Conservation (phyloP, 2,797 vertebrate genomes). For the Chiropotes sagulatus region DNA sequence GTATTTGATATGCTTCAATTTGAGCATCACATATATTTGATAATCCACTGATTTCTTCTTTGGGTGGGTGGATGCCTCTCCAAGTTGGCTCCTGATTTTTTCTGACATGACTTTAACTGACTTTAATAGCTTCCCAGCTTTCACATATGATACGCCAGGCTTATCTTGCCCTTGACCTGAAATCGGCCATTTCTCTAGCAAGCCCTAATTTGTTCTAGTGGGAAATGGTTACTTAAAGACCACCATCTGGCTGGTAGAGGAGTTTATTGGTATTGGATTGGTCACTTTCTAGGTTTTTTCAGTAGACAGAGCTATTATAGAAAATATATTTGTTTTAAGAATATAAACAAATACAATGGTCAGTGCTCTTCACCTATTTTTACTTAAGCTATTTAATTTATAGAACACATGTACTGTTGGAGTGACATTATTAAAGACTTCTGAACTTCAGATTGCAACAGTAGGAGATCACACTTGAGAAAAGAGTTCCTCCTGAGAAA, state of each 20-base stretch:
- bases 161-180: not conserved
- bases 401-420: not conserved
- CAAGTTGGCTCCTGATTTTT: not conserved
- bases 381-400: not conserved
- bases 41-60: not conserved
- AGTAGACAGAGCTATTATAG: not conserved
- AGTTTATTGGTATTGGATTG: not conserved
- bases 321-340: not conserved
- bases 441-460: not conserved
- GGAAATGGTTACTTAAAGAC: not conserved
- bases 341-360: not conserved
- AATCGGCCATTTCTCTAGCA: not conserved
- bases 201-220: not conserved
- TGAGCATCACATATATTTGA: not conserved
- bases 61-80: not conserved
- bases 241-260: not conserved
- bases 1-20: not conserved
- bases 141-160: not conserved
- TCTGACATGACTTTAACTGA: not conserved
- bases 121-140: not conserved
- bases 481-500: not conserved
- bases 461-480: not conserved
- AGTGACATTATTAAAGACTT: constrained; percentile 17
- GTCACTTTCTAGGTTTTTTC: not conserved
- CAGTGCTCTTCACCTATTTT: constrained; percentile 30